Base-by-base conservation (phyloP, 1,140 invertebrate species). In the Anastatus disparis region DNA sequence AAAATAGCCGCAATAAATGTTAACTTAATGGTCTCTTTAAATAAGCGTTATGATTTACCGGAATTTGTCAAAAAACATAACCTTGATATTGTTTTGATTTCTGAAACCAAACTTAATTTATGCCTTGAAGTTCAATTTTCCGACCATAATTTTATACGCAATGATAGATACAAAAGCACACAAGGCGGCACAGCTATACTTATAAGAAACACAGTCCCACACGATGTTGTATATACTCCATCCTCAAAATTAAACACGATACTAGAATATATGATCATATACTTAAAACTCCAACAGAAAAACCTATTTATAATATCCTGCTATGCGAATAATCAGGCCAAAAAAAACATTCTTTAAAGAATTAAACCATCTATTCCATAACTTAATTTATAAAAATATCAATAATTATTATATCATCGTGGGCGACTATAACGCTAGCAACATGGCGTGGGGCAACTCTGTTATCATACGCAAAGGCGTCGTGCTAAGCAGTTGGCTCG, bases 381-480 rank as follows among this genome's bases (percentile, higher is more conserved):
- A 68, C 44, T 77, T 20, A 73, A 75, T 6, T 20, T 77, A 0
- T 6, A 61, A 63, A 71, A 2, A 42, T 10, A 9, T 38, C 1
- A 65, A 72, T 3, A 75, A 75, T 27, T 71, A 46, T 12, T 79
- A 74, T 40, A 53, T 77, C 26, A 4, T 77, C 3, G 74, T 75
- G 3, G 73, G 78, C 2, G 75, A 77, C 29, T 24, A 77, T 15
- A 77, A 77, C 48, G 71, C 77, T 0, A 63, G 67, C 40, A 63
- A 75, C 27, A 40, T 15, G 7, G 20, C 71, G 7, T 78, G 74
- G 74, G 44, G 46, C 26, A 73, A 78, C 24, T 10, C 0, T 0
- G 13, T 56, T 1, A 56, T 67, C 12, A 75, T 75, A n/a, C 17
- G 50, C 0, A 38, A 69, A 20, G 73, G 76, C 8, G 44, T 27